These are phyloP conservation scores for Neodiprion lecontei DNA, from an alignment of 1,140 invertebrate genomes.

Conservation along the genomic window DNA sequence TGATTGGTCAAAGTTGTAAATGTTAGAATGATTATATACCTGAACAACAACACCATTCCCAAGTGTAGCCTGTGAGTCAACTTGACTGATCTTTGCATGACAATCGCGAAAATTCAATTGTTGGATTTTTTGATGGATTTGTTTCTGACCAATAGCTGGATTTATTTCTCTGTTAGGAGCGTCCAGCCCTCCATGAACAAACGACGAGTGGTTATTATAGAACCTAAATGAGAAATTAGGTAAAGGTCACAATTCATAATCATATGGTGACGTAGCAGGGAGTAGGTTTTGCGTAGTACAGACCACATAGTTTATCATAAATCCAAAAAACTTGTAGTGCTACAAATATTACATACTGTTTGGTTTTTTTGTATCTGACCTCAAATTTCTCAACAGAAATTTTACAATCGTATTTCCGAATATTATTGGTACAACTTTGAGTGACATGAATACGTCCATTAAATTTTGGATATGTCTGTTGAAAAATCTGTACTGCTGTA, in stretches of 20 bases:
- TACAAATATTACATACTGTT: no score
- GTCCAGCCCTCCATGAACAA: slow-evolving; percentile 92
- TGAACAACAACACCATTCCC: slow-evolving; percentile 96
- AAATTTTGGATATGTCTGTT: no score
- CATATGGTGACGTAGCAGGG: background rate
- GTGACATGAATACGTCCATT: no score
- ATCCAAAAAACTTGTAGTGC: slow-evolving; percentile 9
- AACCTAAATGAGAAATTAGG: slow-evolving; percentile 70
- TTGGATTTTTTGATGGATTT: slow-evolving; percentile 96
- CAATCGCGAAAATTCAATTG: slow-evolving; percentile 95
- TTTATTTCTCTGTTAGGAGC: slow-evolving; percentile 80
- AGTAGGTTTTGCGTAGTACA: background rate
- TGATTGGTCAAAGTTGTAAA: background rate
- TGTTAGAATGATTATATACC: slow-evolving; percentile 51
- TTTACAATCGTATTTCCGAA: no score
- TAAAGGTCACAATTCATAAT: slow-evolving; percentile 11
- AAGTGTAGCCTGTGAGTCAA: slow-evolving; percentile 89
- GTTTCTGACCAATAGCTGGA: slow-evolving; percentile 89
- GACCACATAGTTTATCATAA: background rate
- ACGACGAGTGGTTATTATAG: slow-evolving; percentile 94
- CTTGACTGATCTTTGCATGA: slow-evolving; percentile 95
- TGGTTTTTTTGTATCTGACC: no score
- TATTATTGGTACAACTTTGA: no score
- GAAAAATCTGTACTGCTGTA: no score
- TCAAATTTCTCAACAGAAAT: no score